Percentiles rank a stretch among this genome's conserved stretches.
These are phyloP conservation scores for Eunapius fragilis DNA, from an alignment of 37 sponge, comb jelly and placozoan genomes.

Conservation along the genomic window DNA sequence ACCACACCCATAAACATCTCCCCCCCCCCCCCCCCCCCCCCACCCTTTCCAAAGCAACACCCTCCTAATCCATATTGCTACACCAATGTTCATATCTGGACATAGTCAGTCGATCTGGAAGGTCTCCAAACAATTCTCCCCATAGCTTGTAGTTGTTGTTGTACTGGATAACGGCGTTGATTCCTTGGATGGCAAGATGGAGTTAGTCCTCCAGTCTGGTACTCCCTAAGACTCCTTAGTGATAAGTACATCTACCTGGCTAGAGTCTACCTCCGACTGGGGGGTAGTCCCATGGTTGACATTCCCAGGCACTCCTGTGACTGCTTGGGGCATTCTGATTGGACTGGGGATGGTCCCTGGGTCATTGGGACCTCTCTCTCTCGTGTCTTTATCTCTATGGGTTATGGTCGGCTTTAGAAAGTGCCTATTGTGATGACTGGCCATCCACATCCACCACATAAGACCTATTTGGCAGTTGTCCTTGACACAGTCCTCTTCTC, in stretches of 20 bases:
- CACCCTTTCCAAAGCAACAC: not conserved
- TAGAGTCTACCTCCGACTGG: not conserved
- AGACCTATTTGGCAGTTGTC: no score
- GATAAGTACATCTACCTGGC: not conserved
- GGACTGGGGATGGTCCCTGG: not conserved
- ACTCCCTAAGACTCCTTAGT: not conserved
- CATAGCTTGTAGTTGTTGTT: not conserved
- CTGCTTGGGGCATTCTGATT: not conserved
- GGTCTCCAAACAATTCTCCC: not conserved
- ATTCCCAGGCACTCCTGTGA: not conserved
- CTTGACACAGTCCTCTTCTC: no score
- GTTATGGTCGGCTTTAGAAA: not conserved
- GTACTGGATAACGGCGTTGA: not conserved
- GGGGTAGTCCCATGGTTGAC: not conserved
- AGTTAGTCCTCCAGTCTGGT: not conserved
- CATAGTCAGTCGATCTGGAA: not conserved
- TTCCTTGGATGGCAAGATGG: not conserved
- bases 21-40: no score
- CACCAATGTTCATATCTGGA: not conserved
- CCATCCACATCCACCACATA: no score
- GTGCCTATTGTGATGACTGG: no score
- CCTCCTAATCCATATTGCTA: not conserved
- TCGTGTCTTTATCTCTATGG: not conserved
- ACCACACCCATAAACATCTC: not conserved
- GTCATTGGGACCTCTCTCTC: not conserved